Evolutionary conservation across 2,888 invertebrate genomes (phyloP).

Genomic region (Eurytoma californica): DNA sequence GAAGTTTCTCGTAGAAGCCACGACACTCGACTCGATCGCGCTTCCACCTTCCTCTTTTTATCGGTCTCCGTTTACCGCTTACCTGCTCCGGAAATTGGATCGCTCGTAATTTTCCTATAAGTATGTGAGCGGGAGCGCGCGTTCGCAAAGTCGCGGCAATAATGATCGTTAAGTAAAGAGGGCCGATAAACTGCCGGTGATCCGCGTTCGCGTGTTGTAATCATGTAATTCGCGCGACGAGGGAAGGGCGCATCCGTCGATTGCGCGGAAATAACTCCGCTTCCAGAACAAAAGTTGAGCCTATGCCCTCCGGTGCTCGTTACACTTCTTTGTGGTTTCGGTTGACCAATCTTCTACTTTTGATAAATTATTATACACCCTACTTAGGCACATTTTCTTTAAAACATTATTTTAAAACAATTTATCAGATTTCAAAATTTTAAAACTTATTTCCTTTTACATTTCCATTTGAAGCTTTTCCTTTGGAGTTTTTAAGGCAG

Average conservation of each 20-base stretch:
- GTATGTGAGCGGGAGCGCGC: conserved; percentile 59
- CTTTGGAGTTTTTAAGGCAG: too few species aligned
- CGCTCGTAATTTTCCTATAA: conserved; percentile 65
- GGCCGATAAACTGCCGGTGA: conserved; percentile 60
- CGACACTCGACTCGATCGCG: not conserved
- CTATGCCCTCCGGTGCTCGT: not conserved
- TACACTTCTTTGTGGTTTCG: not conserved
- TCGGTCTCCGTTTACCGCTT: not conserved
- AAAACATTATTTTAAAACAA: too few species aligned
- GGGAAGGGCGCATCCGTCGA: conserved; percentile 23
- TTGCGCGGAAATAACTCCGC: conserved; percentile 28
- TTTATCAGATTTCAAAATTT: too few species aligned
- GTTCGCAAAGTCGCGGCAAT: conserved; percentile 70
- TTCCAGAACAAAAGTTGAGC: conserved; percentile 26
- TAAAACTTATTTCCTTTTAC: too few species aligned
- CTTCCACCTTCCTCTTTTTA: not conserved
- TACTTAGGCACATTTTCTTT: not conserved
- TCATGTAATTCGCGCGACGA: conserved; percentile 64
- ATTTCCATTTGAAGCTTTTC: too few species aligned
- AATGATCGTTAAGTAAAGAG: conserved; percentile 71
- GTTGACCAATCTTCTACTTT: not conserved
- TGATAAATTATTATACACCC: not conserved
- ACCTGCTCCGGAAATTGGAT: conserved; percentile 68
- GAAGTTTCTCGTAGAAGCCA: conserved; percentile 24
- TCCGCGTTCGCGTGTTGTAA: conserved; percentile 63